Conservation (phyloP, 2,888 invertebrate genomes). For the Folsomia candida region DNA sequence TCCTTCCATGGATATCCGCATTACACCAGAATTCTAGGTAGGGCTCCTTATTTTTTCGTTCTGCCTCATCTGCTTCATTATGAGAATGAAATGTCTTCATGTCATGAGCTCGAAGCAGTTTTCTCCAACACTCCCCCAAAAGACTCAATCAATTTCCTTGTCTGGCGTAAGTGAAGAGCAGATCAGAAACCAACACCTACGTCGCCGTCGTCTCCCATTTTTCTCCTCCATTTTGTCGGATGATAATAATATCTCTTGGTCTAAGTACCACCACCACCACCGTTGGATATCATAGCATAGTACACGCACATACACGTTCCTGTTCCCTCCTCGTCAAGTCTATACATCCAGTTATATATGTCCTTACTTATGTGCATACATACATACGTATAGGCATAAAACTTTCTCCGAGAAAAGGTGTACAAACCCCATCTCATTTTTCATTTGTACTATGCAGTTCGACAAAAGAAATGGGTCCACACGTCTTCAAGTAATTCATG, state of each 20-base stretch:
- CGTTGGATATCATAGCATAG: no score
- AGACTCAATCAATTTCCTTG: slow-evolving; percentile 1
- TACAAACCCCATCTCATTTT: slow-evolving; percentile 3
- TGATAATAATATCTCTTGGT: slow-evolving; percentile 5
- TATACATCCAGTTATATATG: not conserved
- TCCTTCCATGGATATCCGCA: not conserved
- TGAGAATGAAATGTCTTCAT: not conserved
- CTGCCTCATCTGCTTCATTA: not conserved
- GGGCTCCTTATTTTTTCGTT: not conserved
- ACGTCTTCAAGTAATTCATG: slow-evolving; percentile 82
- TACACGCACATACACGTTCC: no score
- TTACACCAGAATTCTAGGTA: no score
- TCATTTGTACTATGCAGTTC: no score
- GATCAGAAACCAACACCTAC: not conserved
- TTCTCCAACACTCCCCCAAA: not conserved
- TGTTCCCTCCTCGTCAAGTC: not conserved
- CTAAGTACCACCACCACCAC: not conserved
- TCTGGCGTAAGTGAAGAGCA: not conserved
- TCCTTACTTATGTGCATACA: not conserved
- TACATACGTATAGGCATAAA: not conserved
- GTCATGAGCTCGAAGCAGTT: not conserved
- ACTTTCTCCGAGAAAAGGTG: not conserved
- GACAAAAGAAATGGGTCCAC: slow-evolving; percentile 87
- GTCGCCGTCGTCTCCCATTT: slow-evolving; percentile 16
- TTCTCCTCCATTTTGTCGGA: slow-evolving; percentile 10